Conservation (phyloP, 2,797 vertebrate species). For the Gymnoscopelus microlampas region DNA sequence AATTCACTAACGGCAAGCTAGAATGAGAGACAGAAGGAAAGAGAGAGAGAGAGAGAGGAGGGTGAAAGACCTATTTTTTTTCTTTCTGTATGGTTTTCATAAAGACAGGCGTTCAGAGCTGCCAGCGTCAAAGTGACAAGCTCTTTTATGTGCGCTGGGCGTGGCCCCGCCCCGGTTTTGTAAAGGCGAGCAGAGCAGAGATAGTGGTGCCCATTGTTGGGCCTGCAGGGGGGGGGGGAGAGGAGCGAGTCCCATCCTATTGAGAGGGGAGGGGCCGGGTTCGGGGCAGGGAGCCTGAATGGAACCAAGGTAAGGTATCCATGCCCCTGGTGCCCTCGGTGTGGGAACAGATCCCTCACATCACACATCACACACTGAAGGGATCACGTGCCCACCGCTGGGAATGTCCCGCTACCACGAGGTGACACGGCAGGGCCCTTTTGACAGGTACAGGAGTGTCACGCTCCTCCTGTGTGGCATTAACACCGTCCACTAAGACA, state of each 20-base stretch:
- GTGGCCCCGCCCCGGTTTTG: conserved; percentile 79
- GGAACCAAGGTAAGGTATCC: conserved; percentile 78
- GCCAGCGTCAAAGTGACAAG: conserved; percentile 79
- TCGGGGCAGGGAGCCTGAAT: conserved; percentile 60
- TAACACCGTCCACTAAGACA: conserved; percentile 56
- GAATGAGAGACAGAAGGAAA: conserved; percentile 16
- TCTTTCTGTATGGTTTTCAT: conserved; percentile 60
- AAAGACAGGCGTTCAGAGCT: conserved; percentile 72
- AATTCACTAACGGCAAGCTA: conserved; percentile 40
- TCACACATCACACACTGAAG: conserved; percentile 50
- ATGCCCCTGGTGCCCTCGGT: conserved; percentile 80
- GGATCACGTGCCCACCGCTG: conserved; percentile 73
- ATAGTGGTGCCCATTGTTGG: conserved; percentile 81
- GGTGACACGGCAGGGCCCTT: conserved; percentile 54
- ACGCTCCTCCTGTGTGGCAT: conserved; percentile 53
- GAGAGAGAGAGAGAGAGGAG: conserved; percentile 46
- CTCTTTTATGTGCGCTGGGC: conserved; percentile 76
- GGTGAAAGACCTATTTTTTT: conserved; percentile 58
- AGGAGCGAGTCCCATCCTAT: conserved; percentile 72
- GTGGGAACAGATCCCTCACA: conserved; percentile 78
- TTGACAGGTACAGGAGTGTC: conserved; percentile 52
- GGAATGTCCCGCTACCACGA: conserved; percentile 49
- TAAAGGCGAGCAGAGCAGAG: conserved; percentile 70
- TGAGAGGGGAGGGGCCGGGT: conserved; percentile 72
- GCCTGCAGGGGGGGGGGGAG: conserved; percentile 44